Evolutionary conservation across 2,113 vertebrate genomes (phyloP).

Genomic region (Echinops telfairi): DNA sequence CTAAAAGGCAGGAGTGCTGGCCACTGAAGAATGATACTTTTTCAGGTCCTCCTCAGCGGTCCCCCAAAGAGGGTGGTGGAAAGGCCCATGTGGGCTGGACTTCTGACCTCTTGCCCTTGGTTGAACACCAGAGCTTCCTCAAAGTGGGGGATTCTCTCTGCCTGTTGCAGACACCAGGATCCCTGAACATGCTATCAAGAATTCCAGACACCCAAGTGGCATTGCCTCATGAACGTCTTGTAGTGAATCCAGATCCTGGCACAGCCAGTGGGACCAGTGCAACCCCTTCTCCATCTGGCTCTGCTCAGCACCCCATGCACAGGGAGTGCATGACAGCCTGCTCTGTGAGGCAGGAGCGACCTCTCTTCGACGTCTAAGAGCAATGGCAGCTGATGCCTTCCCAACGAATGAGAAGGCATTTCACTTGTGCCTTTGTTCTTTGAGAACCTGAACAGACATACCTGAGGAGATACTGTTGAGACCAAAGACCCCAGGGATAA

Average conservation of each 20-base stretch:
- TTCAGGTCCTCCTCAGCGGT: neutral
- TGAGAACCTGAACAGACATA: neutral
- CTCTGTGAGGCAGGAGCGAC: neutral
- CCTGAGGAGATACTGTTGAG: conserved; percentile 33
- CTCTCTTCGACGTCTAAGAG: neutral
- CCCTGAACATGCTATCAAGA: neutral
- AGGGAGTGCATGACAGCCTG: neutral
- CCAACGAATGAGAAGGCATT: neutral
- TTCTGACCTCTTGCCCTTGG: neutral
- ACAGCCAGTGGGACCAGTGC: neutral
- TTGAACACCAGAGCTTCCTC: neutral
- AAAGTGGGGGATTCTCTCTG: neutral
- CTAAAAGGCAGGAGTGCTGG: neutral
- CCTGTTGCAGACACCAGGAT: neutral
- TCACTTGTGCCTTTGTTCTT: conserved; percentile 13
- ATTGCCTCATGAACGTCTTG: neutral
- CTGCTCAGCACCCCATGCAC: neutral
- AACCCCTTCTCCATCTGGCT: neutral
- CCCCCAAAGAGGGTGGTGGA: neutral
- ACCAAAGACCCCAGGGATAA: conserved; percentile 72
- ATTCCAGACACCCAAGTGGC: neutral
- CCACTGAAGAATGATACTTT: neutral
- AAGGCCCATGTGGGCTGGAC: neutral
- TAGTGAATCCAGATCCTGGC: neutral
- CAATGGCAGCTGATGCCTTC: conserved; percentile 24